phyloP scores from a whole-genome alignment of 2,113 vertebrate species.

The Neopipo cinnamomea region DNA sequence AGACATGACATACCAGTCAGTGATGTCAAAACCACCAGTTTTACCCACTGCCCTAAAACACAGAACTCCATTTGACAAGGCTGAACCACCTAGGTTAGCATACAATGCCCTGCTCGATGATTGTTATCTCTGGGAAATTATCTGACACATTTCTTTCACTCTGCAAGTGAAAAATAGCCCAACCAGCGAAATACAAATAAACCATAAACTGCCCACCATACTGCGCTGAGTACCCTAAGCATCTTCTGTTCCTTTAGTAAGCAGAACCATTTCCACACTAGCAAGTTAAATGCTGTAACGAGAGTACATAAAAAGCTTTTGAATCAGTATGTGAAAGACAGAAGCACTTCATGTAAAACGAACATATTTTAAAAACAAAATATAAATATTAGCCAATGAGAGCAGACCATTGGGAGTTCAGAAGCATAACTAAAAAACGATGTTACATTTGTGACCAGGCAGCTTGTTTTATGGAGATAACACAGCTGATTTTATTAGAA shows the following conservation, averaged over 20 bases:
- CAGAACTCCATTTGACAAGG: neutral
- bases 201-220: neutral
- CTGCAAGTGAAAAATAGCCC: neutral
- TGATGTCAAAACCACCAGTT: neutral
- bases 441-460: neutral
- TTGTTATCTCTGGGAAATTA: neutral
- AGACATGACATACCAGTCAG: neutral
- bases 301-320: neutral
- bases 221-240: neutral
- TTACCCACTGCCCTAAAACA: neutral
- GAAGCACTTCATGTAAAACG: neutral
- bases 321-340: neutral
- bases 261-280: neutral
- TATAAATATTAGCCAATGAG: neutral
- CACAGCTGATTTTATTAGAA: neutral
- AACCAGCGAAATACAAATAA: neutral
- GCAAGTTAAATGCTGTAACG: neutral
- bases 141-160: neutral
- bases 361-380: neutral
- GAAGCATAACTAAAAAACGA: neutral
- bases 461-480: neutral
- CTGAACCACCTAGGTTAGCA: neutral
- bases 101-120: neutral
- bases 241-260: neutral
- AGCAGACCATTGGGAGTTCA: neutral